Conservation (phyloP, 1,140 invertebrate genomes). For the Lerema accius region DNA sequence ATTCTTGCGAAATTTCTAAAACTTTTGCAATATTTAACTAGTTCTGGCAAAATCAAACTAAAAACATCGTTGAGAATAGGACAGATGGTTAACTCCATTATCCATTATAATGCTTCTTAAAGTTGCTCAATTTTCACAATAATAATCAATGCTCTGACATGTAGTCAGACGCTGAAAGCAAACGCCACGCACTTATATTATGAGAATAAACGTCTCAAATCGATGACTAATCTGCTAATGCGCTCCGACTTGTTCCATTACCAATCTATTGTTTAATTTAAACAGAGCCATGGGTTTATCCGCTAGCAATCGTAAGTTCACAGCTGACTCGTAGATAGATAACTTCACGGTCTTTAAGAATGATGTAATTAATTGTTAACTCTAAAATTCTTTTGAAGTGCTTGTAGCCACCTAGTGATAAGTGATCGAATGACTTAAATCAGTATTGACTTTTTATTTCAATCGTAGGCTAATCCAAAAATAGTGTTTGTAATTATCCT, state of each 20-base stretch:
- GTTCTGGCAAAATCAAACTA: neutral
- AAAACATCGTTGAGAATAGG: neutral
- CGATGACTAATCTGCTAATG: conserved; percentile 16
- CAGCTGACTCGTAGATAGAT: neutral
- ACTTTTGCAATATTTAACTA: too few relatives aligned
- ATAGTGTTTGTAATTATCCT: too few relatives aligned
- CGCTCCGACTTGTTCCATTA: neutral
- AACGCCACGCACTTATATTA: conserved; percentile 8
- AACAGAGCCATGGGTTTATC: too few relatives aligned
- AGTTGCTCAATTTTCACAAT: conserved; percentile 13
- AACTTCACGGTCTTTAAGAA: too few relatives aligned
- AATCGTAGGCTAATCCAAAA: too few relatives aligned
- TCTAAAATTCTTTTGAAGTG: too few relatives aligned
- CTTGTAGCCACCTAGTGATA: too few relatives aligned
- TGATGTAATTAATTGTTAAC: too few relatives aligned
- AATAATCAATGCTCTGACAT: conserved; percentile 16
- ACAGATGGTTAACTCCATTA: neutral
- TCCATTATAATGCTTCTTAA: neutral
- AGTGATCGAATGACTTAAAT: too few relatives aligned
- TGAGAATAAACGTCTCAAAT: neutral
- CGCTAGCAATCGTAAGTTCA: neutral
- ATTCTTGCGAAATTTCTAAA: too few relatives aligned
- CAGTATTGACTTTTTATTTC: too few relatives aligned
- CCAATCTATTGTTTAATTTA: neutral
- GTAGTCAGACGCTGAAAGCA: conserved; percentile 12